phyloP scores from a whole-genome alignment of 2,888 invertebrate genomes.

The Trichogramma dendrolimi region DNA sequence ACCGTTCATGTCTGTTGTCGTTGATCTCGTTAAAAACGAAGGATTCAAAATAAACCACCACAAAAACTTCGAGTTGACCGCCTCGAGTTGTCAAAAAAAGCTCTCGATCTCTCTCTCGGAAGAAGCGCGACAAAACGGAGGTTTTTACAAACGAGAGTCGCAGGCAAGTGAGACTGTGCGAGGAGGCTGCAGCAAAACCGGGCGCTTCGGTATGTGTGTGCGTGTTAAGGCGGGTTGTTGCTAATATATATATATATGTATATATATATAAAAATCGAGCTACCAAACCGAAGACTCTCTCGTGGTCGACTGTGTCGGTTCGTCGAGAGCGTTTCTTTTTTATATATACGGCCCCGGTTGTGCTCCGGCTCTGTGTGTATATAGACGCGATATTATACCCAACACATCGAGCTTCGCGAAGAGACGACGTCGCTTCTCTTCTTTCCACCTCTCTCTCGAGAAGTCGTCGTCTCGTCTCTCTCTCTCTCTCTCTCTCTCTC shows the following conservation, averaged over 20 bases:
- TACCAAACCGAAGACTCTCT: slow-evolving; percentile 13
- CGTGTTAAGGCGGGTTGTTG: not conserved
- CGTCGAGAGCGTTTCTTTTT: slow-evolving; percentile 18
- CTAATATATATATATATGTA: not conserved
- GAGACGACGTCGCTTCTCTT: slow-evolving; percentile 19
- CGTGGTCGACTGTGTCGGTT: slow-evolving; percentile 17
- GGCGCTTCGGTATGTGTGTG: not conserved
- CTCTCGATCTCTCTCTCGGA: not conserved
- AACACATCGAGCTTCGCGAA: slow-evolving; percentile 24
- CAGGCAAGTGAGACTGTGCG: too few relatives aligned
- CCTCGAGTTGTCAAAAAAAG: not conserved
- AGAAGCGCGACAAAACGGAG: not conserved
- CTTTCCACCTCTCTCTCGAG: slow-evolving; percentile 20
- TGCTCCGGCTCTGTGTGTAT: slow-evolving; percentile 10
- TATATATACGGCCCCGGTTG: slow-evolving; percentile 17
- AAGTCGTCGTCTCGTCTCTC: slow-evolving; percentile 6
- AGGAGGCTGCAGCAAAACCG: not conserved
- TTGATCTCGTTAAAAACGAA: slow-evolving; percentile 37
- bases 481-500: slow-evolving; percentile 23
- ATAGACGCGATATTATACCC: slow-evolving; percentile 28
- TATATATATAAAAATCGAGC: not conserved
- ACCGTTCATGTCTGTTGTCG: slow-evolving; percentile 37
- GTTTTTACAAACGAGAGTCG: too few relatives aligned
- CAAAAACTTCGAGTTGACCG: too few relatives aligned
- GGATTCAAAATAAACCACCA: not conserved